phyloP scores from a whole-genome alignment of 2,113 vertebrate genomes.

The Lucifuga dentata region DNA sequence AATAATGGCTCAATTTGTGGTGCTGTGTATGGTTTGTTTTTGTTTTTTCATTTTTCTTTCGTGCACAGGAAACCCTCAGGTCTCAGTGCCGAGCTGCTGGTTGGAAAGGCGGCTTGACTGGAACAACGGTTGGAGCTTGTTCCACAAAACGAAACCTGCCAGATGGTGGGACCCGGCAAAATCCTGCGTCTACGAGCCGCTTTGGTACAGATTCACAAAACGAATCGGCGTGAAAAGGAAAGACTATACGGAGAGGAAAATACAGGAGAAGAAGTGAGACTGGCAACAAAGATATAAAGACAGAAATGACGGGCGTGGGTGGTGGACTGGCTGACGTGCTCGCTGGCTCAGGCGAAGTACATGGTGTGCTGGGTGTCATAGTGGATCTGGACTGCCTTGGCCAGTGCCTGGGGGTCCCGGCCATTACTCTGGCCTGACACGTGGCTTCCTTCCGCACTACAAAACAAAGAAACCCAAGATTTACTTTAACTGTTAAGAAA shows the following conservation, averaged over 20 bases:
- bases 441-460: constrained; percentile 97
- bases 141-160: constrained; percentile 74
- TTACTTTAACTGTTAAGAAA: neutral
- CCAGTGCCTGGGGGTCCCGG: constrained; percentile 95
- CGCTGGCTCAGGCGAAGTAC: constrained; percentile 94
- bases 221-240: constrained; percentile 46
- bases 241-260: constrained; percentile 44
- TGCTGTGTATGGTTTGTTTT: constrained; percentile 59
- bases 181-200: constrained; percentile 71
- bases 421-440: constrained; percentile 99
- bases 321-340: constrained; percentile 59
- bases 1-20: constrained; percentile 91
- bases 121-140: constrained; percentile 63
- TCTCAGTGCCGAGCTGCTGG: constrained; percentile 93
- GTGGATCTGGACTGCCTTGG: constrained; percentile 99
- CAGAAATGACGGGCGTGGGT: constrained; percentile 38
- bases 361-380: constrained; percentile 99
- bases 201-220: constrained; percentile 77
- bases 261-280: constrained; percentile 31
- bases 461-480: constrained; percentile 35
- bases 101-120: constrained; percentile 84
- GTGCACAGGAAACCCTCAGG: constrained; percentile 83
- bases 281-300: constrained; percentile 32
- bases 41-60: constrained; percentile 50
- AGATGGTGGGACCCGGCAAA: constrained; percentile 24